Evolutionary conservation across 2,888 invertebrate genomes (phyloP).

Genomic region (Drosophila rellima): DNA sequence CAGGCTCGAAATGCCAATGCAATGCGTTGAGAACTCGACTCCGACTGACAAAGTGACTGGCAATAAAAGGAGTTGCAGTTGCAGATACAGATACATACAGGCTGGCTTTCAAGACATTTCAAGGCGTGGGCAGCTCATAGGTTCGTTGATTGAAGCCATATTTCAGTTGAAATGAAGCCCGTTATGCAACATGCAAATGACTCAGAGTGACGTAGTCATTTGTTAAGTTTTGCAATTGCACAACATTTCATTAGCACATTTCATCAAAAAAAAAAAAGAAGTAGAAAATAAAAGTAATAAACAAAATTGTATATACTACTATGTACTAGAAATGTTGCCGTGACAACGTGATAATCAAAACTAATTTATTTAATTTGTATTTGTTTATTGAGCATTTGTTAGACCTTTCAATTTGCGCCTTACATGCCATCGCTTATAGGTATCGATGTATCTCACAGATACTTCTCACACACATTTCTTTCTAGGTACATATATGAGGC

Average conservation of each 20-base stretch:
- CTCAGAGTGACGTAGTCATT: conserved; percentile 50
- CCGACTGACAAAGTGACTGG: conserved; percentile 36
- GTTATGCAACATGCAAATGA: conserved; percentile 68
- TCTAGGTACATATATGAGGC: neutral
- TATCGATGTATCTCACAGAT: conserved; percentile 23
- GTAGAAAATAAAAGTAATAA: neutral
- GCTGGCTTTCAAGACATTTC: conserved; percentile 22
- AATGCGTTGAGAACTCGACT: conserved; percentile 38
- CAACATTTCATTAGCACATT: conserved; percentile 56
- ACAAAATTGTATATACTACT: neutral
- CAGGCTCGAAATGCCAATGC: conserved; percentile 43
- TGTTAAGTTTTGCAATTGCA: conserved; percentile 49
- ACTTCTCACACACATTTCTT: conserved; percentile 15
- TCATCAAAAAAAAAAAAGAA: conserved; percentile 15
- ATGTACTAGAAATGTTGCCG: conserved; percentile 9
- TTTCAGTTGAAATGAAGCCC: conserved; percentile 40
- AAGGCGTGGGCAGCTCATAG: conserved; percentile 64
- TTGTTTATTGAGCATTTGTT: conserved; percentile 49
- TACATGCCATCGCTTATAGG: neutral
- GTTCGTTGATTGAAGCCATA: conserved; percentile 68
- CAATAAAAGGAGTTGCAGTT: conserved; percentile 57
- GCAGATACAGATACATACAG: conserved; percentile 19
- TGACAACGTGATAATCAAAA: conserved; percentile 58
- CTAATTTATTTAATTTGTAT: conserved; percentile 66
- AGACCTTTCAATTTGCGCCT: conserved; percentile 52